A percentile compares a stretch with the other conserved stretches of the same genome.
Conservation (phyloP, 2,888 invertebrate genomes). For the Stenotaenia linearis region DNA sequence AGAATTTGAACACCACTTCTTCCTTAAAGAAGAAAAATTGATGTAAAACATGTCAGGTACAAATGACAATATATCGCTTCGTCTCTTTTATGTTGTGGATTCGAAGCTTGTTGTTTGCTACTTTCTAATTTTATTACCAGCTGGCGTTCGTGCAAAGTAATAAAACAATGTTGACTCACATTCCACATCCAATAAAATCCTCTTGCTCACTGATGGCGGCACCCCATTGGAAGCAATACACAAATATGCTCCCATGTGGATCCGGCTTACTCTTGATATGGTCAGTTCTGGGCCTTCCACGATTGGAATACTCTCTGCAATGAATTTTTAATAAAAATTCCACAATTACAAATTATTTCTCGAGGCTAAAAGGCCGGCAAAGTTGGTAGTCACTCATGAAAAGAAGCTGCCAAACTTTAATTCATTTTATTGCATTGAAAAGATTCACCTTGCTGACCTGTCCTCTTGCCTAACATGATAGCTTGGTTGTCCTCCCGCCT, state of each 20-base stretch:
- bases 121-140: neutral
- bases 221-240: slow-evolving; percentile 91
- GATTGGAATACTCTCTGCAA: slow-evolving; percentile 61
- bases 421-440: neutral
- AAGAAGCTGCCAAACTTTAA: neutral
- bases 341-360: neutral
- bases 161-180: slow-evolving; percentile 57
- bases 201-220: slow-evolving; percentile 80
- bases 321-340: neutral
- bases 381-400: neutral
- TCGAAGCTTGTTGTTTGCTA: neutral
- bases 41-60: neutral
- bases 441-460: slow-evolving; percentile 45
- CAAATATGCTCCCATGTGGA: slow-evolving; percentile 87
- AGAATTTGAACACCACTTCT: too few species aligned
- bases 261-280: slow-evolving; percentile 78
- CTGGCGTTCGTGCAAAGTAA: neutral
- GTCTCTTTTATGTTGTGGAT: neutral
- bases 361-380: neutral
- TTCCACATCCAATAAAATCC: slow-evolving; percentile 74
- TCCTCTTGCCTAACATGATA: slow-evolving; percentile 75
- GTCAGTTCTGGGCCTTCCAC: slow-evolving; percentile 81
- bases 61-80: neutral
- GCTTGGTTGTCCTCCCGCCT: slow-evolving; percentile 81
- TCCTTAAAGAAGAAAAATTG: too few species aligned